Evolutionary conservation across 2,888 invertebrate species (phyloP).

Genomic region (Agriopis leucophaearia): DNA sequence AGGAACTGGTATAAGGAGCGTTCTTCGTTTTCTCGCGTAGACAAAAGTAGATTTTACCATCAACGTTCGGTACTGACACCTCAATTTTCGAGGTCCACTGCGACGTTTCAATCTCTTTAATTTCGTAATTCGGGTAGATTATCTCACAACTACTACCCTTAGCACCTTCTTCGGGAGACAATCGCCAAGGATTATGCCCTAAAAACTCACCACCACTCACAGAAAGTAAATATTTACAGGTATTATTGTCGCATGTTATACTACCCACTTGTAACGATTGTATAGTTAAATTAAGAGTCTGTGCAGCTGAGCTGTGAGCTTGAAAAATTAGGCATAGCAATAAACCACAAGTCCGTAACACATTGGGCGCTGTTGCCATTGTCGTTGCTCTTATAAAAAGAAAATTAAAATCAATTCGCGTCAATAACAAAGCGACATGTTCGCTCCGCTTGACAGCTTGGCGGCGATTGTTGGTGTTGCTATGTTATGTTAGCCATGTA

Average conservation of each 20-base stretch:
- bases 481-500: no score
- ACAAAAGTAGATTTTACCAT: constrained; percentile 73
- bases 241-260: constrained; percentile 61
- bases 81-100: constrained; percentile 66
- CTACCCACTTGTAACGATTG: constrained; percentile 63
- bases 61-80: constrained; percentile 61
- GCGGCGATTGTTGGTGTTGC: constrained; percentile 73
- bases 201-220: constrained; percentile 75
- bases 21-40: constrained; percentile 61
- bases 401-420: constrained; percentile 62
- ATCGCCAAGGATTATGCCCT: constrained; percentile 77
- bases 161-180: constrained; percentile 66
- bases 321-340: constrained; percentile 66
- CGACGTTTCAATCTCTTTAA: constrained; percentile 68
- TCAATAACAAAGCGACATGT: constrained; percentile 69
- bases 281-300: constrained; percentile 63
- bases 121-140: constrained; percentile 72
- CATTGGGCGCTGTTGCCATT: constrained; percentile 71
- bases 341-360: constrained; percentile 84
- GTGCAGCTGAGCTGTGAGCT: constrained; percentile 59
- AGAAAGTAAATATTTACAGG: constrained; percentile 82
- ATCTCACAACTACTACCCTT: constrained; percentile 71
- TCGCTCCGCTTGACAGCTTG: constrained; percentile 73
- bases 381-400: constrained; percentile 55
- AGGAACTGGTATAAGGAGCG: constrained; percentile 67